Evolutionary conservation across 2,797 vertebrate species (phyloP).

Genomic region (Spatula versicolor): DNA sequence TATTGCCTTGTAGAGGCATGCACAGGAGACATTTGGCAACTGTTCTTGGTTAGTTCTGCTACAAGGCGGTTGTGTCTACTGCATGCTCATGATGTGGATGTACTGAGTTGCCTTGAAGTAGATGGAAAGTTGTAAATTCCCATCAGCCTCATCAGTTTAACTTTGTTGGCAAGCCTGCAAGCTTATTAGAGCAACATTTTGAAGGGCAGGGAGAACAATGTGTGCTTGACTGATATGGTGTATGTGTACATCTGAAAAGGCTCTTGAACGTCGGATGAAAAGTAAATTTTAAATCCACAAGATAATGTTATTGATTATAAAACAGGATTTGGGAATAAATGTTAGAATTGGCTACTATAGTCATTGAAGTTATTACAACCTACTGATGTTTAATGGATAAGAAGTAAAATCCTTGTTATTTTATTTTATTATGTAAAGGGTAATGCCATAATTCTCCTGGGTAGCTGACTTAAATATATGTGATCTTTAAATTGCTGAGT

Average conservation of each 20-base stretch:
- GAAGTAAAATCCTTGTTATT: conserved; percentile 5
- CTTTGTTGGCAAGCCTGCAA: neutral
- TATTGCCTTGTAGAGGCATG: rapidly evolving
- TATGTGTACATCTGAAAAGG: neutral
- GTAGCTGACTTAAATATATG: neutral
- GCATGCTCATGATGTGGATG: rapidly evolving
- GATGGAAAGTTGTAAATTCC: neutral
- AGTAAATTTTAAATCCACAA: neutral
- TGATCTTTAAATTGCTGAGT: conserved; percentile 41
- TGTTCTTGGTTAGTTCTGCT: neutral
- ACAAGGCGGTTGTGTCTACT: rapidly evolving
- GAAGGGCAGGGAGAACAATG: neutral
- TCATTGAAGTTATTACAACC: neutral
- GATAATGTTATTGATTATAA: neutral
- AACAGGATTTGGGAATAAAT: neutral
- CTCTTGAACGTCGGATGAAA: neutral
- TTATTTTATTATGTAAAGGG: conserved; percentile 15
- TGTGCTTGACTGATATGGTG: neutral
- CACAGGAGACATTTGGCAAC: neutral
- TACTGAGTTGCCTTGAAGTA: neutral
- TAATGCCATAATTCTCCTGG: neutral
- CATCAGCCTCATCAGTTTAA: neutral
- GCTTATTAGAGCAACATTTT: neutral
- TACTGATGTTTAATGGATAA: neutral
- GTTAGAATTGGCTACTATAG: neutral